Evolutionary conservation across 2,888 invertebrate species (phyloP), one percentile per base, ranked within the genome.

Genomic region (Strigamia crassipes): DNA sequence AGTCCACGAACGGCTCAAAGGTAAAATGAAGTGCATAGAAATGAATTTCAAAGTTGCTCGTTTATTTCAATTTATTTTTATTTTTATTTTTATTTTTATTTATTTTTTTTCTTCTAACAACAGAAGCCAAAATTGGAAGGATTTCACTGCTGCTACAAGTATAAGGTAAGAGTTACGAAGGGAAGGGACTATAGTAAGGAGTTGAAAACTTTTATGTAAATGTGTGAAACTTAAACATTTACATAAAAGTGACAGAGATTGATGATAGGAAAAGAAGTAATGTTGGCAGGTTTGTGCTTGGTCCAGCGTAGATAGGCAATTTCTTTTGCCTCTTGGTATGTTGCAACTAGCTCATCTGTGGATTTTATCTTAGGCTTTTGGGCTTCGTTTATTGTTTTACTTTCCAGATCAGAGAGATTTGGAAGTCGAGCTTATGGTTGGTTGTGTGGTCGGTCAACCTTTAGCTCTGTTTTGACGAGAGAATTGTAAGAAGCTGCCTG

Each of bases 351-450:
- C 51, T 51, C 51, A 51, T 51, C 51, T 51, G 51, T 15, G 15
- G 51, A 18, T 18, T 51, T 18, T 51, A 18, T 15, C 51, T 51
- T 51, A 18, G 18, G 51, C 51, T 51, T 51, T 51, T 51, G 51
- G 51, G 51, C 51, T 51, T 51, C 51, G 51, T 51, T 51, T 51
- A 51, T 51, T 51, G 51, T 51, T 51, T 51, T 51, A 51, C 51
- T 51, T 51, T 51, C 51, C 51, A 51, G 51, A 51, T 51, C 51
- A 51, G 51, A 51, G 51, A 51, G 51, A 51, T 51, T 51, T 51
- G 51, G 51, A 15, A 51, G 6, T 51, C 51, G 51, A 15, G 51
- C 51, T 18, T 15, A 51, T 3, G 51, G 51, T 18, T 51, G 51
- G 51, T 18, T 51, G 51, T 18, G 51, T 38, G 38, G 51, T 18